Evolutionary conservation across 1,140 invertebrate species (phyloP).

Genomic region (Dendrolimus kikuchii): DNA sequence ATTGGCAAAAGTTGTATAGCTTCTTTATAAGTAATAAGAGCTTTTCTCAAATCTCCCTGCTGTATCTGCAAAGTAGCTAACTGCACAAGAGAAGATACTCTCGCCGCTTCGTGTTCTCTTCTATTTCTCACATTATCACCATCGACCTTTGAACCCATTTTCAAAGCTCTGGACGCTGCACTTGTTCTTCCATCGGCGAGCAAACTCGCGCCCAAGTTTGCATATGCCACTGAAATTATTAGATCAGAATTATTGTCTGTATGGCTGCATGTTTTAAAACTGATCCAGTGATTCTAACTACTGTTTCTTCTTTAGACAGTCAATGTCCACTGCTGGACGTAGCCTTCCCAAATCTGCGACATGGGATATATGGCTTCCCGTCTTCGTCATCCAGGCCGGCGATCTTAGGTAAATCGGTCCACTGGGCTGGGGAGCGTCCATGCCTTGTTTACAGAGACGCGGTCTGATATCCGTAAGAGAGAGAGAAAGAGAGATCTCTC

Average conservation of each 20-base stretch:
- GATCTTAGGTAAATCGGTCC: too few species aligned
- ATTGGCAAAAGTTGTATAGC: slow-evolving; percentile 86
- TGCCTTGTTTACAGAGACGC: too few species aligned
- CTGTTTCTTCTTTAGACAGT: too few species aligned
- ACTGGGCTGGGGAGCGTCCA: too few species aligned
- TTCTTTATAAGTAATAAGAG: slow-evolving; percentile 91
- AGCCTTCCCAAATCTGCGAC: too few species aligned
- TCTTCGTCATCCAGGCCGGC: too few species aligned
- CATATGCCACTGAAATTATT: slow-evolving; percentile 86
- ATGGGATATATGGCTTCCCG: too few species aligned
- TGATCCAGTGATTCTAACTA: too few species aligned
- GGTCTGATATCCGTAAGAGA: too few species aligned
- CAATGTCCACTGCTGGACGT: too few species aligned
- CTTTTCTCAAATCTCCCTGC: slow-evolving; percentile 33
- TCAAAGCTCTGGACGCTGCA: slow-evolving; percentile 88
- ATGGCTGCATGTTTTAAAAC: too few species aligned
- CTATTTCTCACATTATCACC: slow-evolving; percentile 91
- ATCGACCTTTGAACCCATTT: slow-evolving; percentile 87
- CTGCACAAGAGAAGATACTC: slow-evolving; percentile 92
- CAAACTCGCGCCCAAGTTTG: slow-evolving; percentile 93
- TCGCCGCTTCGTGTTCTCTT: slow-evolving; percentile 89
- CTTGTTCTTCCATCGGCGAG: slow-evolving; percentile 85
- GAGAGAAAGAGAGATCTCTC: too few species aligned
- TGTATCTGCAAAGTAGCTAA: slow-evolving; percentile 73
- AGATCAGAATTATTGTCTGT: not conserved